A percentile compares a stretch with the other conserved stretches of the same genome.
These are phyloP conservation scores for Portunus trituberculatus DNA, from an alignment of 1,140 invertebrate species.

Conservation along the genomic window DNA sequence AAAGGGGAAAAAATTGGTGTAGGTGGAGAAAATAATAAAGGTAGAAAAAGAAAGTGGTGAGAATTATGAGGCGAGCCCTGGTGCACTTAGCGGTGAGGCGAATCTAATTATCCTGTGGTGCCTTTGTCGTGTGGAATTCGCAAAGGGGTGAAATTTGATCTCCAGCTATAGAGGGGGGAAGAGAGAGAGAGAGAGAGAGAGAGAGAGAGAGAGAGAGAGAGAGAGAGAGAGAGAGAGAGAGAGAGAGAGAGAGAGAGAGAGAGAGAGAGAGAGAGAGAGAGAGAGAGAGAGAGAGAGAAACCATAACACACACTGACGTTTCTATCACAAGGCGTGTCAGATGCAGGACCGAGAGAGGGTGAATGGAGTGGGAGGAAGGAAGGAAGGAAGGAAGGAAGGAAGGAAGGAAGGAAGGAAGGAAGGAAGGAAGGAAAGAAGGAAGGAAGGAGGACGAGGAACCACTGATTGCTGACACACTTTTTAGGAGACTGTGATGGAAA, in stretches of 20 bases:
- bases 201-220: constrained; percentile 12
- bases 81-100: not conserved
- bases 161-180: not conserved
- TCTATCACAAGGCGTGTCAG: not conserved
- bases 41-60: not conserved
- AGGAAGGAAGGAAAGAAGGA: too few species aligned
- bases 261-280: constrained; percentile 20
- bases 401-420: not conserved
- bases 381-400: constrained; percentile 9
- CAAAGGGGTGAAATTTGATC: not conserved
- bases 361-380: not conserved
- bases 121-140: not conserved
- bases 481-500: not conserved
- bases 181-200: constrained; percentile 11
- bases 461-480: not conserved
- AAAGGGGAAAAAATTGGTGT: not conserved
- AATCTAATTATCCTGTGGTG: constrained; percentile 31
- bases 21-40: not conserved
- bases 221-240: constrained; percentile 12
- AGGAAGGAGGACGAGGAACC: not conserved
- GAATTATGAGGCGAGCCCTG: not conserved
- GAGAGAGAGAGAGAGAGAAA: constrained; percentile 11
- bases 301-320: constrained; percentile 12
- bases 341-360: not conserved
- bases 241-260: constrained; percentile 20